Evolutionary conservation across 2,797 vertebrate species (phyloP).

Genomic region (Oreonectes daqikongensis): DNA sequence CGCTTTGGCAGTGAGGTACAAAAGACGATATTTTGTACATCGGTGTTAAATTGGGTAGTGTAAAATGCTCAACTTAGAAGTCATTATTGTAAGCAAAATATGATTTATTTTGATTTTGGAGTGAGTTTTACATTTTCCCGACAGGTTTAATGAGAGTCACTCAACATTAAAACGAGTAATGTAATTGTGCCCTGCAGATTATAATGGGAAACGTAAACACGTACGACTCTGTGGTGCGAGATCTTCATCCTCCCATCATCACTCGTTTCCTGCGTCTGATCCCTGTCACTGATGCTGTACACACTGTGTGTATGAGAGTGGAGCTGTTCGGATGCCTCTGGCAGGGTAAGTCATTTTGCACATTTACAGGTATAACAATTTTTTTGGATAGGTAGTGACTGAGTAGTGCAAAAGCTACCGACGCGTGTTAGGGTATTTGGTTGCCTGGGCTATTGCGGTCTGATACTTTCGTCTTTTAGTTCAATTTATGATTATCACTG

Average conservation of each 20-base stretch:
- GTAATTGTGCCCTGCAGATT: slow-evolving; percentile 68
- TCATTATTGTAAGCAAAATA: background rate
- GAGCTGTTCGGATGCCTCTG: slow-evolving; percentile 90
- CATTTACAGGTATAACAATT: slow-evolving; percentile 15
- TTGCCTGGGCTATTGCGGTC: no score
- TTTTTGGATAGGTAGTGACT: no score
- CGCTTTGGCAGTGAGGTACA: slow-evolving; percentile 80
- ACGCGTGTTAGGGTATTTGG: no score
- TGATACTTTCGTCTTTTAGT: no score
- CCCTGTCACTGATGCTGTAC: slow-evolving; percentile 79
- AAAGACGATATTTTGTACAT: background rate
- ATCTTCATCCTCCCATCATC: slow-evolving; percentile 86
- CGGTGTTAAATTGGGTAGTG: background rate
- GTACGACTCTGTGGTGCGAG: slow-evolving; percentile 82
- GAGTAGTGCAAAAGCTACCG: background rate
- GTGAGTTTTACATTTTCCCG: background rate
- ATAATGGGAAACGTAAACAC: slow-evolving; percentile 84
- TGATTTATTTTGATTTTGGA: background rate
- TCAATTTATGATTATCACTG: no score
- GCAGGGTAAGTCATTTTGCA: slow-evolving; percentile 71
- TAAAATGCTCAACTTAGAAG: background rate
- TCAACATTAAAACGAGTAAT: background rate
- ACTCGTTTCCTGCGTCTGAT: slow-evolving; percentile 84
- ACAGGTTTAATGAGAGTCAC: background rate
- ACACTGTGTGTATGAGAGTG: slow-evolving; percentile 88